Percentiles rank a stretch among this genome's conserved stretches.
Conservation (phyloP, 2,797 vertebrate genomes). For the Gallinago solitaria region DNA sequence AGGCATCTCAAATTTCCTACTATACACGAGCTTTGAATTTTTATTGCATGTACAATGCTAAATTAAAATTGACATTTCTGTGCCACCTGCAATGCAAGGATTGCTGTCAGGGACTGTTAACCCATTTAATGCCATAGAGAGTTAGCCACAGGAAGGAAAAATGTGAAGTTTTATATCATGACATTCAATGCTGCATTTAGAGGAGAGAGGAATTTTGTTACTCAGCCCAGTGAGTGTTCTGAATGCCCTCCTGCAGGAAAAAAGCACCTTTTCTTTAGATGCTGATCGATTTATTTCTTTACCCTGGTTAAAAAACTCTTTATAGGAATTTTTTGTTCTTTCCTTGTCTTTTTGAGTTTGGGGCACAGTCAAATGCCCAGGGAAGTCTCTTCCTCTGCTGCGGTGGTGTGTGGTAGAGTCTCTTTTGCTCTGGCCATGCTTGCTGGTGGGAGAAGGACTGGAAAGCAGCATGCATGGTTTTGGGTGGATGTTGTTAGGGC, state of each 20-base stretch:
- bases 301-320: not conserved
- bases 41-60: not conserved
- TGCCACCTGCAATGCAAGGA: not conserved
- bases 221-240: not conserved
- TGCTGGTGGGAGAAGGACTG: not conserved
- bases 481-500: not conserved
- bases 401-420: accelerated
- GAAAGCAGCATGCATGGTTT: not conserved
- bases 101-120: slow-evolving; percentile 3
- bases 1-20: not conserved
- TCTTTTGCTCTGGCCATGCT: not conserved
- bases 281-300: not conserved
- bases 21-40: not conserved
- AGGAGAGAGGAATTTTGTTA: not conserved
- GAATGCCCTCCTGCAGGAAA: not conserved
- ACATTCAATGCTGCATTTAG: not conserved
- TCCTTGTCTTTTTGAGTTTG: not conserved
- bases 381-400: not conserved
- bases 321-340: not conserved
- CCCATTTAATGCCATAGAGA: not conserved
- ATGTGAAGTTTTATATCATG: not conserved
- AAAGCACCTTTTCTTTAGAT: not conserved
- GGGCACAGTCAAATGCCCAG: not conserved
- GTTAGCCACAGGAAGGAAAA: not conserved
- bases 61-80: slow-evolving; percentile 40